These are phyloP conservation scores for Macropus fuliginosus DNA, from an alignment of 2,797 vertebrate species.

Conservation along the genomic window DNA sequence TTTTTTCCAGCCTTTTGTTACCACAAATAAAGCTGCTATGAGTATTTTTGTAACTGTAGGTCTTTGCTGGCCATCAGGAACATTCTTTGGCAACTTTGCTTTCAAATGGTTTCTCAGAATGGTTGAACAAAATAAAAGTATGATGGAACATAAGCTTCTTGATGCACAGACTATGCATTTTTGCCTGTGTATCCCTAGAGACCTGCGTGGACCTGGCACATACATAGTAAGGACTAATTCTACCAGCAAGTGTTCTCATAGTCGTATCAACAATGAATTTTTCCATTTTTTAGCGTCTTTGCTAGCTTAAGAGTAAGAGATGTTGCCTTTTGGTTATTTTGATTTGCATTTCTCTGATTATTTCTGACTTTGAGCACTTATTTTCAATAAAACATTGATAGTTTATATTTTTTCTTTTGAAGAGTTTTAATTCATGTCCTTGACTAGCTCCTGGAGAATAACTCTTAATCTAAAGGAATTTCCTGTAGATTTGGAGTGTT, in stretches of 20 bases:
- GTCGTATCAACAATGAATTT: neutral
- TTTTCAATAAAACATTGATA: neutral
- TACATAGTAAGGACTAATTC: slow-evolving; percentile 17
- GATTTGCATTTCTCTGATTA: neutral
- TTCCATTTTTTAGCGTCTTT: neutral
- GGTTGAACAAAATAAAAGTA: neutral
- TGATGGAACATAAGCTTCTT: neutral
- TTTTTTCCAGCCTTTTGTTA: neutral
- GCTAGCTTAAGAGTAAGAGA: neutral
- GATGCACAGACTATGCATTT: slow-evolving; percentile 19
- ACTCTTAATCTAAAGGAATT: neutral
- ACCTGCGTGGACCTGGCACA: neutral
- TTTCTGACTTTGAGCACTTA: neutral
- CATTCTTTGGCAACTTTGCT: neutral
- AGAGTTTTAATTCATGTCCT: neutral
- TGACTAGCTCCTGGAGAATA: neutral
- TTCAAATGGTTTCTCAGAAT: neutral
- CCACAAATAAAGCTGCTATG: neutral
- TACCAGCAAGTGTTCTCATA: neutral
- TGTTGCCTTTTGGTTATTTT: neutral
- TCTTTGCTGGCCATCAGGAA: neutral
- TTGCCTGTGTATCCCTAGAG: slow-evolving; percentile 21
- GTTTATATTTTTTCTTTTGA: neutral
- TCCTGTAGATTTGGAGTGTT: neutral
- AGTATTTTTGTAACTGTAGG: neutral